Percentiles rank a stretch among this genome's conserved stretches.
These are phyloP conservation scores for human (Homo sapiens) DNA, from an alignment of 2,113 vertebrate genomes.

Conservation along the genomic window GRCh38 chr2:112891501-112892000, in stretches of 20 bases:
- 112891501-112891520: background rate
- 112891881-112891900: background rate
- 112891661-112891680: background rate
- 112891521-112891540: background rate
- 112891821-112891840: background rate
- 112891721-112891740: background rate
- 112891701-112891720: background rate
- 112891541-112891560: background rate
- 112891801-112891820: background rate
- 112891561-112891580: background rate
- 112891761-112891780: background rate
- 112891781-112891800: background rate
- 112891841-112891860: background rate
- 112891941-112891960: background rate
- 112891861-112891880: background rate
- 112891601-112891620: background rate
- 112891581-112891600: background rate
- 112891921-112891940: background rate
- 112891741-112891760: background rate
- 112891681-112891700: background rate
- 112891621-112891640: no score
- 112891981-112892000: background rate
- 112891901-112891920: background rate
- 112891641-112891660: background rate
- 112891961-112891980: no score